A percentile compares a stretch with the other conserved stretches of the same genome.
phyloP scores from a whole-genome alignment of 2,113 vertebrate genomes.

The Ictalurus furcatus region DNA sequence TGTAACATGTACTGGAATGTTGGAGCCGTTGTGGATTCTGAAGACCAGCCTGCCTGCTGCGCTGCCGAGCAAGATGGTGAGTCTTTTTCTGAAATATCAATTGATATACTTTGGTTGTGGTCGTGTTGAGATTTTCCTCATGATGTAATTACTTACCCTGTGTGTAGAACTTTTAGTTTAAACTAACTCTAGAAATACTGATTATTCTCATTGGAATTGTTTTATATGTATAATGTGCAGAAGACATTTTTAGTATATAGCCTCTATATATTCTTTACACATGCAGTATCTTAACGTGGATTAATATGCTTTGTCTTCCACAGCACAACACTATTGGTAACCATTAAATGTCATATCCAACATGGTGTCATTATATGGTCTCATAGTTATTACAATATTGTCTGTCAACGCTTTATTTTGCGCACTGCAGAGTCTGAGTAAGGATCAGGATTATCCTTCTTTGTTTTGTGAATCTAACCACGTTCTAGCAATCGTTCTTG shows the following conservation, averaged over 20 bases:
- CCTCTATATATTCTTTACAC: not conserved
- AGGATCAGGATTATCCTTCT: not conserved
- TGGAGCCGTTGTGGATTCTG: slow-evolving; percentile 68
- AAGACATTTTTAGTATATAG: not conserved
- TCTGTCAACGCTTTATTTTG: not conserved
- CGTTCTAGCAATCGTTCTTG: not conserved
- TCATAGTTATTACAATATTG: not conserved
- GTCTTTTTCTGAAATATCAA: slow-evolving; percentile 16
- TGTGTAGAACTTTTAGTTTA: not conserved
- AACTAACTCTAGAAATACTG: not conserved
- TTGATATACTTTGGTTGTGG: not conserved
- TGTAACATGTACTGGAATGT: slow-evolving; percentile 85
- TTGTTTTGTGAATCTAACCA: not conserved
- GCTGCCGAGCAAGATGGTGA: slow-evolving; percentile 77
- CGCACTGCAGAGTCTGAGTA: not conserved
- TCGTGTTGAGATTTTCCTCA: not conserved
- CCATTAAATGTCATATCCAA: not conserved
- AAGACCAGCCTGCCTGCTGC: slow-evolving; percentile 55
- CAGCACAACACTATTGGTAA: not conserved
- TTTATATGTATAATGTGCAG: not conserved
- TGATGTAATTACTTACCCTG: not conserved
- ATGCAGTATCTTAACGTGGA: not conserved
- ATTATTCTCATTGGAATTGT: not conserved
- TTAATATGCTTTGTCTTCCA: not conserved
- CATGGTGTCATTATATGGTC: not conserved